Evolutionary conservation across 1,140 invertebrate species (phyloP).

Genomic region (Cryptotermes secundus): DNA sequence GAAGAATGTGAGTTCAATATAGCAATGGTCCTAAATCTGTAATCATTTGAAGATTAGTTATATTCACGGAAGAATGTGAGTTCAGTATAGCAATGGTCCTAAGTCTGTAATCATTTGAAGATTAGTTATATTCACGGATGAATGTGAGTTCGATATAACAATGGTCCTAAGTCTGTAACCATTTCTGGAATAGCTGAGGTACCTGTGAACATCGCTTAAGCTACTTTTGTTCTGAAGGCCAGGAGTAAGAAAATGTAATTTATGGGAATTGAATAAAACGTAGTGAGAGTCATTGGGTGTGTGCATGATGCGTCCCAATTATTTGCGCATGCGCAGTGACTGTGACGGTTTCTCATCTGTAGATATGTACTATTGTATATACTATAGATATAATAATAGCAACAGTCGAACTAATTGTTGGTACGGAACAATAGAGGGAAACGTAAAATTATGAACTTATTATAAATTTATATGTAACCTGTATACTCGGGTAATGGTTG

Average conservation of each 20-base stretch:
- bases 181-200: background rate
- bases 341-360: background rate
- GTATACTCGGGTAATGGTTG: background rate
- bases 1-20: too few species aligned
- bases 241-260: background rate
- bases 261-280: background rate
- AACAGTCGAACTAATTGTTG: slow-evolving; percentile 17
- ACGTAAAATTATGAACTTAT: slow-evolving; percentile 12
- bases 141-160: too few species aligned
- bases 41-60: too few species aligned
- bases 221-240: background rate
- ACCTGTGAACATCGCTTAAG: background rate
- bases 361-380: background rate
- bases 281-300: background rate
- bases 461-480: background rate
- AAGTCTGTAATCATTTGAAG: too few species aligned
- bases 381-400: background rate
- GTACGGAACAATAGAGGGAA: slow-evolving; percentile 1
- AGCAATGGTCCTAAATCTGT: too few species aligned
- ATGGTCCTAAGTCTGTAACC: too few species aligned
- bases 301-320: background rate
- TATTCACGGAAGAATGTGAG: too few species aligned
- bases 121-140: too few species aligned
- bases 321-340: slow-evolving; percentile 8
- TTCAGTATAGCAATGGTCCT: too few species aligned